A percentile compares a stretch with the other conserved stretches of the same genome.
Evolutionary conservation across 2,113 vertebrate genomes (phyloP).

Genomic region (Ailuropoda melanoleuca): DNA sequence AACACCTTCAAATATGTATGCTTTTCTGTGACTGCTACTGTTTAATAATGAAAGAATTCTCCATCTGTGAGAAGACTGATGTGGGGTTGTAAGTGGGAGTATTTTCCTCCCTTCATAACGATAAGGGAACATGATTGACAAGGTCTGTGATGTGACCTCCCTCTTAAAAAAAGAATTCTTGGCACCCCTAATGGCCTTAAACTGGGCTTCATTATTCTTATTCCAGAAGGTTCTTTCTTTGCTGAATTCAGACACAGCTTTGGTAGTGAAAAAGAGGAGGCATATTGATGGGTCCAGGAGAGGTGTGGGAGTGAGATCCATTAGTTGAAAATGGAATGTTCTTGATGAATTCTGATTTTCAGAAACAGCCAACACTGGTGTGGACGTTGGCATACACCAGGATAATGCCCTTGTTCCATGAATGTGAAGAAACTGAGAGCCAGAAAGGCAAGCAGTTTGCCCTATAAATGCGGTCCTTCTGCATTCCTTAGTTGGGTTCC

Average conservation of each 20-base stretch:
- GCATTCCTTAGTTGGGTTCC: not conserved
- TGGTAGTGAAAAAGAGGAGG: not conserved
- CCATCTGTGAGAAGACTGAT: not conserved
- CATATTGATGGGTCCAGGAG: not conserved
- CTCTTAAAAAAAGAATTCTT: not conserved
- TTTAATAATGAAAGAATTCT: not conserved
- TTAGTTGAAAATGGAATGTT: not conserved
- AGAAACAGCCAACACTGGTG: not conserved
- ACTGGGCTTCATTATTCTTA: not conserved
- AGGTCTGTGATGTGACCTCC: not conserved
- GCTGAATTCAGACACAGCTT: not conserved
- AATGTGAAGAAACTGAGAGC: not conserved
- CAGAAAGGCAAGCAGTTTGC: not conserved
- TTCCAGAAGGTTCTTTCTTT: not conserved
- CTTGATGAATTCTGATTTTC: not conserved
- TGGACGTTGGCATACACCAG: accelerated
- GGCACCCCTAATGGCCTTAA: not conserved
- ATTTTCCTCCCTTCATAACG: not conserved
- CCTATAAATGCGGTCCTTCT: not conserved
- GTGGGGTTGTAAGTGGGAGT: not conserved
- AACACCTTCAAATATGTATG: not conserved
- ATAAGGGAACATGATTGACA: not conserved
- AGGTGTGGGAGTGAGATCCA: not conserved
- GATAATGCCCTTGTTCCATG: not conserved
- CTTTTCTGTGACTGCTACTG: not conserved